phyloP scores from a whole-genome alignment of 1,140 invertebrate species.

The Solenopsis invicta region DNA sequence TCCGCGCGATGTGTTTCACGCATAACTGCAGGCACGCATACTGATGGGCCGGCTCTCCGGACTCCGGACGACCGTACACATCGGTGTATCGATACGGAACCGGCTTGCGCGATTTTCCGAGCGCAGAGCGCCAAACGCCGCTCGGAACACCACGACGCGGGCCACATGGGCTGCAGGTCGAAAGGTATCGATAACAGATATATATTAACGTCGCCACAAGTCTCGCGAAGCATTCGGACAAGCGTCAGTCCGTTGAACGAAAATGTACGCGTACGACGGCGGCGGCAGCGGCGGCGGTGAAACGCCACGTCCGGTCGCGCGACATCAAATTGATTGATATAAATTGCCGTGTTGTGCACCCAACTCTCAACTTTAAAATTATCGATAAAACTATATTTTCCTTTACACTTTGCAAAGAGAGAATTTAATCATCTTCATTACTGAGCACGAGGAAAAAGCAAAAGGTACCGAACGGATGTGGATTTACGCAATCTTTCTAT shows the following conservation, averaged over 20 bases:
- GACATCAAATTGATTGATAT: not conserved
- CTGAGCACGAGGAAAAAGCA: not conserved
- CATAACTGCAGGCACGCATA: slow-evolving; percentile 13
- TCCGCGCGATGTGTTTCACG: not conserved
- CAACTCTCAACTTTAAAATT: not conserved
- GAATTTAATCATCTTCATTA: not conserved
- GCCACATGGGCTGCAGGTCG: not conserved
- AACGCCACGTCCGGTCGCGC: slow-evolving; percentile 11
- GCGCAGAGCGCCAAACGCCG: not conserved
- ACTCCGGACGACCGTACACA: not conserved
- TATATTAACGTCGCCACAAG: slow-evolving; percentile 34
- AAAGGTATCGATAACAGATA: slow-evolving; percentile 49
- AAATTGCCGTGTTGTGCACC: not conserved
- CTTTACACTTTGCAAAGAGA: not conserved
- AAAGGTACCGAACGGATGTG: not conserved
- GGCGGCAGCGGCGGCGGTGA: not conserved
- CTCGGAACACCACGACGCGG: not conserved
- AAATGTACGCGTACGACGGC: not conserved
- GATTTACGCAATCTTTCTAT: not conserved
- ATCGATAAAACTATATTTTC: not conserved
- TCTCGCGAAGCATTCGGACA: slow-evolving; percentile 41
- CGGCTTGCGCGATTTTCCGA: slow-evolving; percentile 34
- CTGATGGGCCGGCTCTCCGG: not conserved
- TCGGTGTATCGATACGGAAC: slow-evolving; percentile 15
- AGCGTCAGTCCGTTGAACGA: slow-evolving; percentile 19